Base-by-base conservation (phyloP, 2,113 vertebrate species). In the Saimiri boliviensis region DNA sequence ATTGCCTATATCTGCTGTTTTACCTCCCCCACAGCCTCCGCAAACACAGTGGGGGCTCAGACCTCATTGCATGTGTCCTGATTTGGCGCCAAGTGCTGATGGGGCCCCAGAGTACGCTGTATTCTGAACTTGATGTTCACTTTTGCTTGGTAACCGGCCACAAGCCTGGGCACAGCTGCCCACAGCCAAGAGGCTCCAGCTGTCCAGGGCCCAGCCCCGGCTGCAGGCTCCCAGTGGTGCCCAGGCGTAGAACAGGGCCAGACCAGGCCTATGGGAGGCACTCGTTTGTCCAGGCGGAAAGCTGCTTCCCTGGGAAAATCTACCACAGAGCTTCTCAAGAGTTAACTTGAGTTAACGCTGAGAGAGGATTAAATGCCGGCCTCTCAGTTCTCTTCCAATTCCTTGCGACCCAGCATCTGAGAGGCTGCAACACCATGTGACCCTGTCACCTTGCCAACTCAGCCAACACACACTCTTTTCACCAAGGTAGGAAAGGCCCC, bases 371-470 rank as follows among this genome's bases (percentile, higher is more conserved):
- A 42, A 94, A 82, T 6, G 86, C 89, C 25, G 63, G 79, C 37
- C 30, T 76, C 84, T 87, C 81, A 70, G 42, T 70, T 94, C 80
- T 90, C 70, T 19, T 84, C 40, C 94, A 30, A 84, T 77, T 90
- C 45, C 80, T 58, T 68, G 49, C 56, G 32, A 80, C 70, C 89
- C 76, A 92, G 93, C 84, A 87, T 68, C 74, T 58, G 60, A 93
- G 84, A 71, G 47, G 60, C 27, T 42, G 3, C 2, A 47, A 56
- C 35, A 35, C 54, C 0, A 11, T 12, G n/a, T 89, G 77, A 60
- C 40, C 47, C 40, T 60, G 37, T 77, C 35, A 37, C 70, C 56
- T 37, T 40, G 58, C 71, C 35, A 37, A 23, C 37, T 85, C 32
- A 14, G 27, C 60, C 73, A 14, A 63, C 6, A 17, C 68, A 37